Evolutionary conservation across 2,888 invertebrate genomes (phyloP).

Genomic region (Drosophila sordidula): DNA sequence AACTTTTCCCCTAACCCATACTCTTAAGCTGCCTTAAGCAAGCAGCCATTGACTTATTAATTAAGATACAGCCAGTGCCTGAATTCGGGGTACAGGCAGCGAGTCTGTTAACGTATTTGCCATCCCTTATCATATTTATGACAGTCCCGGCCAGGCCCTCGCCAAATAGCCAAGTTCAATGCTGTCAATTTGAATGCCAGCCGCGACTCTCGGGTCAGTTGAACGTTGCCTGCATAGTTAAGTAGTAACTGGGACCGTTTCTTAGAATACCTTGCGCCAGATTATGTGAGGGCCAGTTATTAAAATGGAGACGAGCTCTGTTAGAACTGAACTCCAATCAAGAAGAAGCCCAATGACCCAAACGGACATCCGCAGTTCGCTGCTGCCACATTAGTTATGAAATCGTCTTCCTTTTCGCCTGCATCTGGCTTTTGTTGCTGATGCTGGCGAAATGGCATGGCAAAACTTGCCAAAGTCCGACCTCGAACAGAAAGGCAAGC

Average conservation of each 20-base stretch:
- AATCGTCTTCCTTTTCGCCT: constrained; percentile 26
- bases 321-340: constrained; percentile 49
- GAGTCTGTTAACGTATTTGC: constrained; percentile 16
- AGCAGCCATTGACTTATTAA: constrained; percentile 74
- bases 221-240: constrained; percentile 62
- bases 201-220: constrained; percentile 45
- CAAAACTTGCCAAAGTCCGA: background rate
- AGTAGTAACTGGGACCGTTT: constrained; percentile 36
- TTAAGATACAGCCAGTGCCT: constrained; percentile 58
- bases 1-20: constrained; percentile 15
- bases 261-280: constrained; percentile 33
- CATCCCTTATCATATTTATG: constrained; percentile 76
- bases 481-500: constrained; percentile 10
- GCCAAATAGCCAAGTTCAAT: constrained; percentile 48
- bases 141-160: constrained; percentile 46
- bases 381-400: constrained; percentile 49
- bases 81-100: constrained; percentile 10
- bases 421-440: constrained; percentile 49
- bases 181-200: constrained; percentile 74
- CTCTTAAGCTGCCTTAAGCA: constrained; percentile 47
- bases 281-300: constrained; percentile 44
- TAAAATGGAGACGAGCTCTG: constrained; percentile 29
- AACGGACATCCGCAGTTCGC: constrained; percentile 59
- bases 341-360: constrained; percentile 46
- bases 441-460: constrained; percentile 35